These are phyloP conservation scores for Myiagra hebetior DNA, from an alignment of 2,113 vertebrate species.

Conservation along the genomic window DNA sequence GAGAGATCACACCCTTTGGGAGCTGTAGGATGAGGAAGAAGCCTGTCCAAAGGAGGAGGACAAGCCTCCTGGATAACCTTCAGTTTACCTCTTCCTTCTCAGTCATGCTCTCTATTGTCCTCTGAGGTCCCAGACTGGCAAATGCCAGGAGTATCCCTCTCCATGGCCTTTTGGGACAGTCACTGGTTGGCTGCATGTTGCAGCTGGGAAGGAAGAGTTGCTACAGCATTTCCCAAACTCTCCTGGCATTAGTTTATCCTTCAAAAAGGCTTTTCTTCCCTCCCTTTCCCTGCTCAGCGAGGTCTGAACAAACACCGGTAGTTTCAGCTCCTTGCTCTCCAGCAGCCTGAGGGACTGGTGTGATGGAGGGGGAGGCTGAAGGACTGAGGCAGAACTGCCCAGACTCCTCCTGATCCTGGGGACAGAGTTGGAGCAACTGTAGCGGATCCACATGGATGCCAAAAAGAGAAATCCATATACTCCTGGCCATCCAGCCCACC, in stretches of 20 bases:
- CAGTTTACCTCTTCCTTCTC: not conserved
- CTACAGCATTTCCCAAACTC: not conserved
- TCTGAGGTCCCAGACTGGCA: not conserved
- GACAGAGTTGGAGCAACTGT: not conserved
- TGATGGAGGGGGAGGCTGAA: not conserved
- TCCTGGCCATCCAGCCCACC: not conserved
- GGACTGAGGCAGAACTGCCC: not conserved
- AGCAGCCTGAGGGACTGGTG: not conserved
- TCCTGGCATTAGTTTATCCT: not conserved
- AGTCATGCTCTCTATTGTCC: not conserved
- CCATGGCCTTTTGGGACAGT: not conserved
- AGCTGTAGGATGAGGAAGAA: not conserved
- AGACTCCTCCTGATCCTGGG: not conserved
- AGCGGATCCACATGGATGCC: not conserved
- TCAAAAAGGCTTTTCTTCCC: not conserved
- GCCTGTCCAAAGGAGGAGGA: not conserved
- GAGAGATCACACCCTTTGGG: not conserved
- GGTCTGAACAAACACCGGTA: not conserved
- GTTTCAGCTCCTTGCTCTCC: not conserved
- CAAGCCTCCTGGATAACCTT: not conserved
- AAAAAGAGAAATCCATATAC: not conserved
- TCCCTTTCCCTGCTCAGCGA: not conserved
- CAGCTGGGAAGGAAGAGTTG: not conserved
- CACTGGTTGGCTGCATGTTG: rapidly evolving
- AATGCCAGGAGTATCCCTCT: not conserved